Evolutionary conservation across 1,140 invertebrate species (phyloP), one percentile per base, ranked within the genome.

Genomic region (Oryzaephilus surinamensis): DNA sequence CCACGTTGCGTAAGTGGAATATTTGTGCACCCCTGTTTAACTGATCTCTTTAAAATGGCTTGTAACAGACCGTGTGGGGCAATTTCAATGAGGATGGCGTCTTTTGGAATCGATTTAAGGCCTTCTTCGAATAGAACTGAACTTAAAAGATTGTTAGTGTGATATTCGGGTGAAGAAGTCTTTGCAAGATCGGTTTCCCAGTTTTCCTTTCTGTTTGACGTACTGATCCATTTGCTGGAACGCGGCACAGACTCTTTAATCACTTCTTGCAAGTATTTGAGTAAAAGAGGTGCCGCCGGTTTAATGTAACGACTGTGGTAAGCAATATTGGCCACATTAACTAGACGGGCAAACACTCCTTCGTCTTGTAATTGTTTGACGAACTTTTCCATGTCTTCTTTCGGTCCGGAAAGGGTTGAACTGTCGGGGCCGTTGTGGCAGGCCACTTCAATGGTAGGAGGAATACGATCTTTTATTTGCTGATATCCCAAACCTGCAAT

Each of bases 91-190:
- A 79, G 74, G 32, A 94, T 66, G 0, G 89, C 81, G 59, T 92
- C 80, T 26, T 68, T 64, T 0, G 86, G 88, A 15, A 96, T 76
- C 31, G 83, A 65, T 6, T 70, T 65, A 1, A 84, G 64, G 1
- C 81, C 81, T 61, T 93, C 86, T 52, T 92, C 81, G 54, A 95
- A 95, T 1, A 90, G 63, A 0, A 95, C 90, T 12, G 85, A 77
- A 46, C 63, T 79, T 26, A 92, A 61, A 4, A 95, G 64, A 61
- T 96, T 97, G 57, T 96, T 94, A 0, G 90, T 90, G 54, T 92
- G 87, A 57, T 97, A 97, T 50, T 90, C 85, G 3, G 91, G 80
- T 0, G 88, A 94, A 0, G 80, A 91, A 7, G 74, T 55, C 37
- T 74, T 67, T 1, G 80, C 77, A 4, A 74, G 59, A 0, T 77